Evolutionary conservation across 2,797 vertebrate species (phyloP).

Genomic region (Phyllotis vaccarum): DNA sequence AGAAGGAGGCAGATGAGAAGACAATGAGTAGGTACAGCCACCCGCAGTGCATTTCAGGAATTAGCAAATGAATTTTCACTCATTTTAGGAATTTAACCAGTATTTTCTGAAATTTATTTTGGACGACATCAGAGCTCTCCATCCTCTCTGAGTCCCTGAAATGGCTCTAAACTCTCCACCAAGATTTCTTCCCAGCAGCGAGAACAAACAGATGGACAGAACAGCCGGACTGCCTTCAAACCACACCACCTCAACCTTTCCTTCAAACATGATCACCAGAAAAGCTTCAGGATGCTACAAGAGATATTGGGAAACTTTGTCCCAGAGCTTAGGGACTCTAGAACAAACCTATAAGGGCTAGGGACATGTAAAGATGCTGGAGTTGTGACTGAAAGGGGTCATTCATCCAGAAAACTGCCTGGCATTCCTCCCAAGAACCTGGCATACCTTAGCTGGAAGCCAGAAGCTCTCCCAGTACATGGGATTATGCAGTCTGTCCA

Average conservation of each 20-base stretch:
- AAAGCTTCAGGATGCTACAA: not conserved
- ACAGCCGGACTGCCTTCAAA: not conserved
- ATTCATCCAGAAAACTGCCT: not conserved
- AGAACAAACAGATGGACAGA: not conserved
- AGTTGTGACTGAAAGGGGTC: not conserved
- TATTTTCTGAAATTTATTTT: not conserved
- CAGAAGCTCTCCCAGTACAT: not conserved
- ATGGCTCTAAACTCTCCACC: not conserved
- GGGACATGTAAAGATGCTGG: not conserved
- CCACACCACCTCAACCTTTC: not conserved
- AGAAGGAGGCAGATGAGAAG: not conserved
- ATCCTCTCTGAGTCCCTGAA: not conserved
- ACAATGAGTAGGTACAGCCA: not conserved
- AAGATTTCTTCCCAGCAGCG: not conserved
- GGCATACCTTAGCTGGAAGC: not conserved
- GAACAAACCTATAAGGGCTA: constrained; percentile 20
- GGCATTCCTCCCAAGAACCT: not conserved
- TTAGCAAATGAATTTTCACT: no score
- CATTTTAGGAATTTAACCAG: not conserved
- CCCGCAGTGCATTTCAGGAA: not conserved
- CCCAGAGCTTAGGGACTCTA: not conserved
- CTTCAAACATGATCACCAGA: not conserved
- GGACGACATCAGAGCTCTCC: not conserved
- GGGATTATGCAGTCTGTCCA: not conserved
- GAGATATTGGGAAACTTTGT: not conserved